Evolutionary conservation across 2,797 vertebrate species (phyloP), one percentile per base, ranked within the genome.

Genomic region (Kryptopterus vitreolus): DNA sequence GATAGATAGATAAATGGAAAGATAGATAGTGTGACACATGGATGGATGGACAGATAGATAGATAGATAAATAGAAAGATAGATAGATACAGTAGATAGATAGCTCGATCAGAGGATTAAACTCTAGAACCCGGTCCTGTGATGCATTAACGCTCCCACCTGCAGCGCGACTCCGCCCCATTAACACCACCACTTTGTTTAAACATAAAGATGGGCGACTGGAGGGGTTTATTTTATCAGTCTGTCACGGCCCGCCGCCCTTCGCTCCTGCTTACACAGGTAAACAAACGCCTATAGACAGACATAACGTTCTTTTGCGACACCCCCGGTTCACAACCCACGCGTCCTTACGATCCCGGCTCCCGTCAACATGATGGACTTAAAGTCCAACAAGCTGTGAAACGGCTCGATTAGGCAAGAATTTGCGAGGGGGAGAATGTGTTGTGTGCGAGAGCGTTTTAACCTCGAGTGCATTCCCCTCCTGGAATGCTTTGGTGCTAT

Each of bases 401-500:
- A 63, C n/a, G 20, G 46, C 59, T 35, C 33, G 77, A 57, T 69
- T 58, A 59, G 65, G n/a, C 0, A 15, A 26, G 13, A 38, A 38
- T 57, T 26, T 57, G 22, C 5, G 11, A 43, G 9, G 9, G 5
- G 53, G 11, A 35, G 50, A 72, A 52, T 33, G 26, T 50, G 50
- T 50, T 66, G 35, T 66, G 35, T 62, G 61, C 18, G 1, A 18
- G 5, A 52, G 46, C 12, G 9, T 2, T 63, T 62, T 62, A 58
- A 59, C 46, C 46, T 18, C 16, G 9, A 38, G 31, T 26, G 26
- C 31, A n/a, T 68, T 29, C 31, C 59, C 58, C 13, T 26, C 29
- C 78, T 53, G 70, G 77, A 83, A 81, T 46, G 69, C 73, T 52
- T 43, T 65, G 63, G 31, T 79, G 69, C 69, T 53, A 71, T 63